Evolutionary conservation across 2,113 vertebrate genomes (phyloP).

Genomic region (Varanus salvator): DNA sequence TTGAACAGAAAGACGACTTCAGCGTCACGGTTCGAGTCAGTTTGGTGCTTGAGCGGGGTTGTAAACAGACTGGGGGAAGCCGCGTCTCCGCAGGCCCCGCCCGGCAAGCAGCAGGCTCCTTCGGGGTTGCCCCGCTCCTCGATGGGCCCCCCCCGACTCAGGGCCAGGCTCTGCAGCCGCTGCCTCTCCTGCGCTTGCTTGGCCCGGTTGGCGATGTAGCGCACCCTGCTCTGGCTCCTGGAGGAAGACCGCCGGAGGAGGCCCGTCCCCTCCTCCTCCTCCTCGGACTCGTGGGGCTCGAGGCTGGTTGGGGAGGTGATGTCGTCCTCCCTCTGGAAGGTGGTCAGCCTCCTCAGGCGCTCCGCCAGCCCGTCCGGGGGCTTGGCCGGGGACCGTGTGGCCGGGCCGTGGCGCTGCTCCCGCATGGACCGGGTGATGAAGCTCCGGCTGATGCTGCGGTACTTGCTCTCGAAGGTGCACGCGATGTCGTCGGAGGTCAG

Average conservation of each 20-base stretch:
- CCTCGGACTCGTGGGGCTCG: conserved; percentile 45
- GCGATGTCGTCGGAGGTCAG: conserved; percentile 92
- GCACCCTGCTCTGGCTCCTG: conserved; percentile 90
- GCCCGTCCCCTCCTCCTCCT: conserved; percentile 58
- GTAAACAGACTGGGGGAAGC: conserved; percentile 75
- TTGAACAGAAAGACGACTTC: conserved; percentile 85
- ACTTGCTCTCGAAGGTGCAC: conserved; percentile 86
- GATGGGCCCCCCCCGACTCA: conserved; percentile 73
- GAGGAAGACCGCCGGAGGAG: conserved; percentile 88
- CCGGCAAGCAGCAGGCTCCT: conserved; percentile 87
- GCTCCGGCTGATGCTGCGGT: conserved; percentile 88
- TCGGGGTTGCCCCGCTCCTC: conserved; percentile 92
- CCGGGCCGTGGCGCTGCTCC: conserved; percentile 68
- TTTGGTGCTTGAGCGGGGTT: conserved; percentile 65
- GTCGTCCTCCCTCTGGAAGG: conserved; percentile 86
- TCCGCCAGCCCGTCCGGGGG: conserved; percentile 80
- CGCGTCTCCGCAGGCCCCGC: conserved; percentile 76
- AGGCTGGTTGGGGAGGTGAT: conserved; percentile 76
- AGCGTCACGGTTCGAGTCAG: conserved; percentile 58
- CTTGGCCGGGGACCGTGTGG: not conserved
- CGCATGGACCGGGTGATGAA: conserved; percentile 80
- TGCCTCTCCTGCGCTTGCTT: conserved; percentile 91
- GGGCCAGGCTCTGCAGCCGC: conserved; percentile 79
- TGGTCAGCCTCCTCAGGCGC: conserved; percentile 86
- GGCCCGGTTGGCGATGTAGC: conserved; percentile 91